Evolutionary conservation across 2,888 invertebrate genomes (phyloP).

Genomic region (Ophraella communa): DNA sequence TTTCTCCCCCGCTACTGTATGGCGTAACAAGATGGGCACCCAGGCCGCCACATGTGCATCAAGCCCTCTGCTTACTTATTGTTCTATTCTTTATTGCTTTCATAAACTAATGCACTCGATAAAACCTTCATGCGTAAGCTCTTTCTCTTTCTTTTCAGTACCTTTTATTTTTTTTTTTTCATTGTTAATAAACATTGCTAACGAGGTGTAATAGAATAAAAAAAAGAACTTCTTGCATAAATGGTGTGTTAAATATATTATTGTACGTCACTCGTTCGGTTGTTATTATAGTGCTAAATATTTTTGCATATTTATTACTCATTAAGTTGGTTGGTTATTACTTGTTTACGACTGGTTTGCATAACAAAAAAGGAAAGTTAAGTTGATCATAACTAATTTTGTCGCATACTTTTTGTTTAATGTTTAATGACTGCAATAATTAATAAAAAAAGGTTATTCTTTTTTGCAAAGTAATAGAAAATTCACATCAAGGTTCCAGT

Average conservation of each 20-base stretch:
- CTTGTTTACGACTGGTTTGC: background rate
- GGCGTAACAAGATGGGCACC: constrained; percentile 5
- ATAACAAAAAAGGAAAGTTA: background rate
- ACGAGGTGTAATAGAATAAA: constrained; percentile 25
- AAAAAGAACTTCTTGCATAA: constrained; percentile 5
- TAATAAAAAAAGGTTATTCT: no score
- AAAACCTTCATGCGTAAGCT: constrained; percentile 42
- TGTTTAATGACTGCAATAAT: no score
- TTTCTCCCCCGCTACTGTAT: constrained; percentile 2
- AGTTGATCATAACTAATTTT: background rate
- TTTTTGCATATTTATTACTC: constrained; percentile 14
- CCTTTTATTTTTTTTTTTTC: background rate
- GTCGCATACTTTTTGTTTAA: no score
- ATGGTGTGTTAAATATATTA: constrained; percentile 13
- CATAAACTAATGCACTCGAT: constrained; percentile 46
- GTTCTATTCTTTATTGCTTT: constrained; percentile 45
- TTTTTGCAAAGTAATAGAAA: no score
- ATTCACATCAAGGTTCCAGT: no score
- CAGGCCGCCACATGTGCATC: constrained; percentile 13
- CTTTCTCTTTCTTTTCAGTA: constrained; percentile 4
- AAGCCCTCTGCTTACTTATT: constrained; percentile 31
- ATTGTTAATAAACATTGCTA: constrained; percentile 26
- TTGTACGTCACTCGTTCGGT: background rate
- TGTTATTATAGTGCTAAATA: constrained; percentile 2
- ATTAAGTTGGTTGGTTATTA: background rate